Percentiles rank a stretch among this genome's conserved stretches.
phyloP scores from a whole-genome alignment of 37 sponge, comb jelly and placozoan genomes.

The Aplysina aerophoba region DNA sequence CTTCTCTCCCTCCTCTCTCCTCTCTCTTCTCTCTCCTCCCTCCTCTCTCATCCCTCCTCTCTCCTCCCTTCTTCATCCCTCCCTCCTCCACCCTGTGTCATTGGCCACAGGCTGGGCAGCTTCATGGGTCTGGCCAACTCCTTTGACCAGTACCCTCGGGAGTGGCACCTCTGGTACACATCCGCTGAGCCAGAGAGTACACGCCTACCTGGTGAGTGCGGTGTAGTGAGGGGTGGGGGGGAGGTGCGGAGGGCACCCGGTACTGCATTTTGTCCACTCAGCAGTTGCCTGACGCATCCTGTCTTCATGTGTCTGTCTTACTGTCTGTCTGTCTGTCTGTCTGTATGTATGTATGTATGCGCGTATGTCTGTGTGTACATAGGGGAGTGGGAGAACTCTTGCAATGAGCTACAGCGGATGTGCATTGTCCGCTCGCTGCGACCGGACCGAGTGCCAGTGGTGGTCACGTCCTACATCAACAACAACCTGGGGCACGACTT shows the following conservation, averaged over 20 bases:
- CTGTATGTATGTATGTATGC: background rate
- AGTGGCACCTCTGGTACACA: slow-evolving; percentile 97
- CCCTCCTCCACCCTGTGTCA: too few relatives aligned
- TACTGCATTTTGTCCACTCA: too few relatives aligned
- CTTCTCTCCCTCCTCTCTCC: too few relatives aligned
- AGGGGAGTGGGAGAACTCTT: slow-evolving; percentile 98
- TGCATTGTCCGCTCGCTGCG: slow-evolving; percentile 94
- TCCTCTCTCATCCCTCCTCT: slow-evolving; percentile 4
- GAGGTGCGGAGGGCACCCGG: background rate
- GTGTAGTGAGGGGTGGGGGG: too few relatives aligned
- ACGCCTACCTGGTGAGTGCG: slow-evolving; percentile 76
- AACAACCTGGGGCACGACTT: slow-evolving; percentile 96
- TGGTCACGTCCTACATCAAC: slow-evolving; percentile 96
- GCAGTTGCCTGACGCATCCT: background rate
- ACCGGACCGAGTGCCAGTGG: slow-evolving; percentile 92
- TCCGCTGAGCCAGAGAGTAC: slow-evolving; percentile 91
- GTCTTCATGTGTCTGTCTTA: background rate
- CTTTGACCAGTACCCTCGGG: slow-evolving; percentile 97
- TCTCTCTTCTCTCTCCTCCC: too few relatives aligned
- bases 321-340: background rate
- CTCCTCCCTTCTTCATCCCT: background rate
- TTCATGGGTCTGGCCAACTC: slow-evolving; percentile 99
- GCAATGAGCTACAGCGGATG: slow-evolving; percentile 99
- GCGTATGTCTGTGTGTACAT: background rate
- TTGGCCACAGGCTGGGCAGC: slow-evolving; percentile 73